These are phyloP conservation scores for Anoplius nigerrimus DNA, from an alignment of 2,888 invertebrate species.

Conservation along the genomic window DNA sequence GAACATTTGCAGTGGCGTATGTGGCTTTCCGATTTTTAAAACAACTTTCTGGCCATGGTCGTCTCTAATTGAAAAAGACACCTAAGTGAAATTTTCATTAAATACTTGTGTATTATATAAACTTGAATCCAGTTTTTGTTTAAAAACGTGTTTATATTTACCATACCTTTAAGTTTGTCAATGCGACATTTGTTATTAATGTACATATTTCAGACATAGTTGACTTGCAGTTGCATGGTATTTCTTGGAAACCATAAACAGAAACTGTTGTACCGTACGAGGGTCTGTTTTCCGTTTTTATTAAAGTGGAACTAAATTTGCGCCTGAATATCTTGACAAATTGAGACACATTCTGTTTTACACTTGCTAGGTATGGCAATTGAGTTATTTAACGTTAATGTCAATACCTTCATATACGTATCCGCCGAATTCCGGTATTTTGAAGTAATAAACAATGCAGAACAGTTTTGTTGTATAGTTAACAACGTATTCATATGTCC, in stretches of 20 bases:
- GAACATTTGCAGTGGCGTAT: slow-evolving; percentile 52
- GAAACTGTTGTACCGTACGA: slow-evolving; percentile 85
- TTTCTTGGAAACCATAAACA: slow-evolving; percentile 80
- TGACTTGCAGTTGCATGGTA: slow-evolving; percentile 77
- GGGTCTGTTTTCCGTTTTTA: slow-evolving; percentile 75
- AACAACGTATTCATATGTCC: not conserved
- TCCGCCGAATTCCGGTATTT: slow-evolving; percentile 73
- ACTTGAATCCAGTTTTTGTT: no score
- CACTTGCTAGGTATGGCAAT: not conserved
- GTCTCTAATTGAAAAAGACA: slow-evolving; percentile 83
- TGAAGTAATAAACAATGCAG: slow-evolving; percentile 79
- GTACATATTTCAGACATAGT: slow-evolving; percentile 80
- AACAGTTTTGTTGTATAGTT: slow-evolving; percentile 78
- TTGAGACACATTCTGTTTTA: not conserved
- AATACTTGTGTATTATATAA: not conserved
- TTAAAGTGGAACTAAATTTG: slow-evolving; percentile 54
- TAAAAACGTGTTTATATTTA: not conserved
- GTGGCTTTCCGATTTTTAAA: slow-evolving; percentile 61
- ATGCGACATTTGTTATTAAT: slow-evolving; percentile 79
- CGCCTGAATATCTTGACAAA: slow-evolving; percentile 17
- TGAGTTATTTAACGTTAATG: no score
- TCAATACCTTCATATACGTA: slow-evolving; percentile 78
- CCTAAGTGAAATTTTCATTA: slow-evolving; percentile 42
- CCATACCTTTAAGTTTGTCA: slow-evolving; percentile 79
- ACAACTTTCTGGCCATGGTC: slow-evolving; percentile 79